Percentiles rank a stretch among this genome's conserved stretches.
Evolutionary conservation across 2,113 vertebrate species (phyloP).

Genomic region (Pica pica): DNA sequence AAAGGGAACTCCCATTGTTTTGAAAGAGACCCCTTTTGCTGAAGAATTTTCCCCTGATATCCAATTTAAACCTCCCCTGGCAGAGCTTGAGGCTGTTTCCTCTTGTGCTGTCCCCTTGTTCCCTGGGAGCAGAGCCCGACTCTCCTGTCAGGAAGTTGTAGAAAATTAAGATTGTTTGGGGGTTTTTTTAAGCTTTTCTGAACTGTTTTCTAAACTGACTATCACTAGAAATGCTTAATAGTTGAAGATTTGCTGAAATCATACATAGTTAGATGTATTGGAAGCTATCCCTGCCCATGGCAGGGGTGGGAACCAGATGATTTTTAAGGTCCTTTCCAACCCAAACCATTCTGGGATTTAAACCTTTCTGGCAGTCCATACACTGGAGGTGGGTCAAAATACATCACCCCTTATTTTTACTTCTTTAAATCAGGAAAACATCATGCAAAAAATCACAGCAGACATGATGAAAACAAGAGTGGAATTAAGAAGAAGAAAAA

Average conservation of each 20-base stretch:
- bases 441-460: not conserved
- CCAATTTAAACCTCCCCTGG: not conserved
- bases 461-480: not conserved
- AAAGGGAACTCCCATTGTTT: not conserved
- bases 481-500: not conserved
- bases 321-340: not conserved
- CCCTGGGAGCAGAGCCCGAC: not conserved
- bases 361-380: not conserved
- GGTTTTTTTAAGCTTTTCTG: not conserved
- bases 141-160: not conserved
- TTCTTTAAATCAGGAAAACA: not conserved
- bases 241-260: not conserved
- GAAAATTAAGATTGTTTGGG: not conserved
- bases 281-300: not conserved
- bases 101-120: not conserved
- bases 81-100: not conserved
- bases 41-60: not conserved
- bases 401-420: not conserved
- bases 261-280: not conserved
- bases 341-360: not conserved
- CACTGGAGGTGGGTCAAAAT: fast-evolving
- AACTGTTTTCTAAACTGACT: not conserved
- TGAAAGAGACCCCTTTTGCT: too few relatives aligned
- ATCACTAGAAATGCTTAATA: not conserved
- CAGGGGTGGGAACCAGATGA: not conserved